Evolutionary conservation across 2,888 invertebrate genomes (phyloP), one percentile per base, ranked within the genome.

Genomic region (Gonocerus acuteangulatus): DNA sequence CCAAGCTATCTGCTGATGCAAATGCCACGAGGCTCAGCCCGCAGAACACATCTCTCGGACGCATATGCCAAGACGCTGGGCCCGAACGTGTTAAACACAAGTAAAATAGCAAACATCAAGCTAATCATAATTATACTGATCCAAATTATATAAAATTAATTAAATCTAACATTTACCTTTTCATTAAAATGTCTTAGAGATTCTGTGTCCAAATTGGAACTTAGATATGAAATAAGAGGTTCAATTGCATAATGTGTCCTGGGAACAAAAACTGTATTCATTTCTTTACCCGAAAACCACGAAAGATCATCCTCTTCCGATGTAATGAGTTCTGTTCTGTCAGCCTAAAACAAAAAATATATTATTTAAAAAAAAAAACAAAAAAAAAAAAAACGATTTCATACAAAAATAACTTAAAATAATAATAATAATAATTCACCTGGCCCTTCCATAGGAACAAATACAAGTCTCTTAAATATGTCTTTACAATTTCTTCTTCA

Each of bases 371-470:
- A 27, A 27, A 27, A 27, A 27, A 27, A 27, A 27, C 27, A 27
- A n/a, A n/a, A n/a, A n/a, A n/a, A n/a, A n/a, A n/a, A n/a, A n/a
- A n/a, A n/a, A n/a, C n/a, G n/a, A n/a, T n/a, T n/a, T n/a, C n/a
- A n/a, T n/a, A n/a, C n/a, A n/a, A n/a, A n/a, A n/a, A n/a, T n/a
- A n/a, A n/a, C n/a, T n/a, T n/a, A n/a, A n/a, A n/a, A n/a, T n/a
- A n/a, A n/a, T n/a, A n/a, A n/a, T n/a, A n/a, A n/a, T n/a, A n/a
- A n/a, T n/a, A n/a, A n/a, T n/a, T 45, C 32, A 57, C 57, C 57
- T 57, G 57, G 34, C 57, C 57, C 19, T 57, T 39, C 57, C 57
- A 57, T 6, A 57, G 16, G 23, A 57, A 47, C 1, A 57, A 23
- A 19, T 57, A 57, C 19, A 57, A 32, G 21, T 57, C 57, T 57